Base-by-base conservation (phyloP, 1,140 invertebrate genomes). In the Vanessa tameamea region DNA sequence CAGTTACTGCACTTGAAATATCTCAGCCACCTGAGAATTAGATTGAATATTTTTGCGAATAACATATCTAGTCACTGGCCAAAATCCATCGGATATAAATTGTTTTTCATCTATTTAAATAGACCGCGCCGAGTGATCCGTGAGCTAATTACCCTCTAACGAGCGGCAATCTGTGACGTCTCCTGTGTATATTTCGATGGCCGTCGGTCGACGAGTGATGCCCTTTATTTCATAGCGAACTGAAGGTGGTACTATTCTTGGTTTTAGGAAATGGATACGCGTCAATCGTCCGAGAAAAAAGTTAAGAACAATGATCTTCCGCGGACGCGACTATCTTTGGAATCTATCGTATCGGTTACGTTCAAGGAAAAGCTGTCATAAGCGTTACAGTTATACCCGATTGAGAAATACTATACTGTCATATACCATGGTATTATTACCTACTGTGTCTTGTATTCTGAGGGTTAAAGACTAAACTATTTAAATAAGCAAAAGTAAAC, bases 61-160 rank as follows among this genome's bases (percentile, higher is more conserved):
- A 83, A 72, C 76, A 69, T 23, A 9, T 55, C 70, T 73, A 78
- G 51, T 55, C 67, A 63, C 12, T 69, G 64, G 26, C 71, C 51
- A 63, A 63, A 69, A 69, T 77, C 50, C 73, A 79, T 82, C 79
- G 73, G 76, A 83, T 88, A 87, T 81, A 84, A 89, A 86, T 85
- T 74, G 86, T 88, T 87, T 88, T 88, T 82, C 79, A 73, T 64
- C 63, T 81, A 83, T 89, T 88, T 78, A 88, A 89, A 89, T 86
- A 88, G 87, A 82, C 73, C 16, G 80, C 74, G 89, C 16, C 86
- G 90, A 92, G 78, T 86, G 90, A 92, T 90, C 82, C 69, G 70
- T 82, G 85, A 79, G 87, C 88, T 92, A 91, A 92, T 92, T 92
- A 88, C 84, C 81, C 81, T 81, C 88, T 91, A 92, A 92, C 83